Evolutionary conservation across 2,113 vertebrate genomes (phyloP).

Genomic region (Bos indicus): DNA sequence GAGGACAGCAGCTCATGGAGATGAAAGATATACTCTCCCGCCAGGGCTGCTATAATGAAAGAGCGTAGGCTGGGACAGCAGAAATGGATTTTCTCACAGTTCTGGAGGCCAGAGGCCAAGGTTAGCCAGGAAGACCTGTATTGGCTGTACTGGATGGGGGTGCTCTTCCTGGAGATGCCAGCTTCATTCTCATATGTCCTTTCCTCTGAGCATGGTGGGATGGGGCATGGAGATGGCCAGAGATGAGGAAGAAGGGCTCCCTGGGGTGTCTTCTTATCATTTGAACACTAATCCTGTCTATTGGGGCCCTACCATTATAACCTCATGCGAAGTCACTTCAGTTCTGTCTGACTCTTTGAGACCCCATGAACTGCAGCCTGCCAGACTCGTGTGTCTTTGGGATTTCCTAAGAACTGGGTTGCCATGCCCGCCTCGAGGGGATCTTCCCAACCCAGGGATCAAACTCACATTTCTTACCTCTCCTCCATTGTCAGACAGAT

Average conservation of each 20-base stretch:
- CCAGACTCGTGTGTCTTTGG: neutral
- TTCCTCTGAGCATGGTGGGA: neutral
- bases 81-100: neutral
- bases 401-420: neutral
- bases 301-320: neutral
- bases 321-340: rapidly evolving
- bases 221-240: neutral
- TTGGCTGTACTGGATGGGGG: too few species aligned
- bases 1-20: rapidly evolving
- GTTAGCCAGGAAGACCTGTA: too few species aligned
- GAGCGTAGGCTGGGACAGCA: neutral
- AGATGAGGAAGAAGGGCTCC: neutral
- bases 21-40: rapidly evolving
- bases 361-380: neutral
- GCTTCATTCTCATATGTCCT: neutral
- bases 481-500: neutral
- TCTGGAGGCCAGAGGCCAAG: neutral
- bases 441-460: neutral
- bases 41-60: neutral
- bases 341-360: rapidly evolving
- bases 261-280: neutral
- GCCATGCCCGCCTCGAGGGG: neutral
- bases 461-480: neutral
- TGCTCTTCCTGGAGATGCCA: neutral
- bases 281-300: neutral